Conservation (phyloP, 2,113 vertebrate species). For the Hippocampus mohnikei region DNA sequence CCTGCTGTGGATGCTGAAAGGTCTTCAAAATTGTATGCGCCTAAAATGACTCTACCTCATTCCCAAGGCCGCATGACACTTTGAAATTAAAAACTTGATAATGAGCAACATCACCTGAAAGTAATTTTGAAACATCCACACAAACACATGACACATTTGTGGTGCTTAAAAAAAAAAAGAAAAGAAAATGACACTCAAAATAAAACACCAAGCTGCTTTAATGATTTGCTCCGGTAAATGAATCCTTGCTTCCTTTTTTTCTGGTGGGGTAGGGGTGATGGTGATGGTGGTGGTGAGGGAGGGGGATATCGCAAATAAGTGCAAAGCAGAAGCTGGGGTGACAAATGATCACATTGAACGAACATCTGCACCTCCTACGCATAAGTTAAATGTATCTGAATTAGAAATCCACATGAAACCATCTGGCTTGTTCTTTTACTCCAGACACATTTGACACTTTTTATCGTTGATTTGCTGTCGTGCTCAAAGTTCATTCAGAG, state of each 20-base stretch:
- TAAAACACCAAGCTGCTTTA: neutral
- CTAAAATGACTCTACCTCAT: neutral
- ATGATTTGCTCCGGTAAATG: neutral
- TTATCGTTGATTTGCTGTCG: slow-evolving; percentile 7
- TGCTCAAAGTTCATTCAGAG: slow-evolving; percentile 58
- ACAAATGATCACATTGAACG: neutral
- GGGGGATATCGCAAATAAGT: neutral
- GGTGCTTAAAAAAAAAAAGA: neutral
- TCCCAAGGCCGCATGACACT: neutral
- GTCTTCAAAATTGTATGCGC: neutral
- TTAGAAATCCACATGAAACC: neutral
- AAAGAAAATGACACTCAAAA: neutral
- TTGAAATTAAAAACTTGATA: slow-evolving; percentile 1
- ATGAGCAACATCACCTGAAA: neutral
- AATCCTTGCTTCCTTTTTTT: neutral
- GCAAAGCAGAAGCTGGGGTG: neutral
- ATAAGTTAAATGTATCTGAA: neutral
- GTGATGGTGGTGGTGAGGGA: accelerated
- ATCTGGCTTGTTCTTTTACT: neutral
- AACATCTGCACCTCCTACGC: neutral
- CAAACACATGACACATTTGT: neutral
- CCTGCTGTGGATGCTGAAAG: neutral
- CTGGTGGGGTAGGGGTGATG: neutral
- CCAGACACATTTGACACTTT: slow-evolving; percentile 30
- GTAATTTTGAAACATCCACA: neutral